A percentile compares a stretch with the other conserved stretches of the same genome.
These are phyloP conservation scores for Discoglossus pictus DNA, from an alignment of 2,797 vertebrate genomes.

Conservation along the genomic window DNA sequence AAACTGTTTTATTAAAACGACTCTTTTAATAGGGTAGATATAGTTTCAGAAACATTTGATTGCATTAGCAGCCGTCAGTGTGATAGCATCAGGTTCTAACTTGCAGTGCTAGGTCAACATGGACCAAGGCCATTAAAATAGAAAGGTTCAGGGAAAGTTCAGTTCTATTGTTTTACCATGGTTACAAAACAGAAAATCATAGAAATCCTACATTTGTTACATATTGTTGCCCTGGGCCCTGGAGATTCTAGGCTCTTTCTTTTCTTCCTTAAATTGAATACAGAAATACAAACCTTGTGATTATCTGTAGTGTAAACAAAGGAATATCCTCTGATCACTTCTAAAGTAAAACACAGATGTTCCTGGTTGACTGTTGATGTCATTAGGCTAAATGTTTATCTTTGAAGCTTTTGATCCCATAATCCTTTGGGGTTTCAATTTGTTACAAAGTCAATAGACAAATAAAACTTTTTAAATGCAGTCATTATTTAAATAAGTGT, in stretches of 20 bases:
- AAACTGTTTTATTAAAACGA: slow-evolving; percentile 78
- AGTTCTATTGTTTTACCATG: slow-evolving; percentile 92
- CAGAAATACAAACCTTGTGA: slow-evolving; percentile 76
- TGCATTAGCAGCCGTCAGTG: slow-evolving; percentile 89
- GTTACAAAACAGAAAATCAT: slow-evolving; percentile 82
- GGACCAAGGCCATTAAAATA: slow-evolving; percentile 92
- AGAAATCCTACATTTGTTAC: slow-evolving; percentile 82
- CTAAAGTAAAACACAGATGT: slow-evolving; percentile 66
- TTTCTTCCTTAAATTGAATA: slow-evolving; percentile 77
- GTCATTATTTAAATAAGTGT: slow-evolving; percentile 42
- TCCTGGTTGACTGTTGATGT: slow-evolving; percentile 63
- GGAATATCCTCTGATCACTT: slow-evolving; percentile 64
- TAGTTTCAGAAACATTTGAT: slow-evolving; percentile 94
- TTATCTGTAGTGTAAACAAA: slow-evolving; percentile 74
- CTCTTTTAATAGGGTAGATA: slow-evolving; percentile 81
- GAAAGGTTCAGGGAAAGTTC: slow-evolving; percentile 99
- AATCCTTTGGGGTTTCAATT: slow-evolving; percentile 63
- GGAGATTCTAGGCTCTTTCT: slow-evolving; percentile 73
- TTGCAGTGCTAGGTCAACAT: slow-evolving; percentile 90
- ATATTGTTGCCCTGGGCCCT: slow-evolving; percentile 75
- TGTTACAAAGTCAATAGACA: slow-evolving; percentile 60
- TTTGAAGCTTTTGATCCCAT: slow-evolving; percentile 66
- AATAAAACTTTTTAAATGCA: slow-evolving; percentile 52
- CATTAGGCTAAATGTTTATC: slow-evolving; percentile 66
- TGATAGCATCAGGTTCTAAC: slow-evolving; percentile 94